Base-by-base conservation (phyloP, 2,797 vertebrate genomes). In the Lycodopsis pacificus region DNA sequence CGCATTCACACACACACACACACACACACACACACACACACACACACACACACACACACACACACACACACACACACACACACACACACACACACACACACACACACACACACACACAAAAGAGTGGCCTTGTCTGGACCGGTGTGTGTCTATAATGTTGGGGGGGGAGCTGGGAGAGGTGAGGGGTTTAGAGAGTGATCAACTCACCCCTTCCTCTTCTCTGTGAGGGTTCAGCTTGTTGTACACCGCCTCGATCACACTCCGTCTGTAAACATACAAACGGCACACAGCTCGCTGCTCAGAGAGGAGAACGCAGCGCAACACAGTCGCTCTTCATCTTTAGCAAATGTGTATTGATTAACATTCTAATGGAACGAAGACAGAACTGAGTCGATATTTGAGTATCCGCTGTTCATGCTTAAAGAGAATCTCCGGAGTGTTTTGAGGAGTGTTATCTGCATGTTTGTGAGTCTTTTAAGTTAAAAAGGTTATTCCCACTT, bases 201-300 rank as follows among this genome's bases (percentile, higher is more conserved):
- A 92, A 97, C 98, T 99, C 96, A 99, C 98, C 97, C 96, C 97
- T 94, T 99, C 98, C 92, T 95, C 98, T 93, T 99, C 98, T 96
- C 96, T 98, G 92, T 99, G 97, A 94, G 98, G 98, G 95, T 99
- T 99, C 96, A 99, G 96, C 93, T 96, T 97, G 96, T 96, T 98
- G 96, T 99, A 99, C 93, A 98, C 96, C 25, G 96, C 96, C 95
- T 99, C 98, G 82, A 99, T 98, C 95, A 99, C 96, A 94, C 96
- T 97, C 93, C 97, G 98, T 94, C 98, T 99, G 92, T 69, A 93
- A 88, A 85, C 40, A 68, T 54, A 92, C 73, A 90, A 73, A 81
- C 65, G 65, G 27, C 61, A 73, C 74, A 83, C 30, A 63, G 56
- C 5, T 56, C 7, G 14, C 62, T 46, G 73, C 36, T 89, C 63